These are phyloP conservation scores for Chaetodon trifasciatus DNA, from an alignment of 2,797 vertebrate species.

Conservation along the genomic window DNA sequence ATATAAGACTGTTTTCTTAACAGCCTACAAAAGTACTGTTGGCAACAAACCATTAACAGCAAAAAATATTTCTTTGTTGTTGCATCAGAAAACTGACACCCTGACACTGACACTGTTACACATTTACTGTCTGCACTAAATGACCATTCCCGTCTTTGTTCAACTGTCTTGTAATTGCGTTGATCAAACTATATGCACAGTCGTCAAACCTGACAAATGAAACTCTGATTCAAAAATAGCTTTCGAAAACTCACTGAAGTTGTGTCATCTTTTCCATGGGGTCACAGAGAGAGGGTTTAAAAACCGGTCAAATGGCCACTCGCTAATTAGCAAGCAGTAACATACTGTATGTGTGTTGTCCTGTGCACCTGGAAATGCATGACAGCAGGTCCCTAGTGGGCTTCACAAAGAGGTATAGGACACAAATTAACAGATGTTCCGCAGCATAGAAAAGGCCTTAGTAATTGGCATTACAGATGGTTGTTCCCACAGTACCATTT, in stretches of 20 bases:
- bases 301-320: constrained; percentile 54
- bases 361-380: constrained; percentile 65
- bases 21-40: background rate
- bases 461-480: constrained; percentile 76
- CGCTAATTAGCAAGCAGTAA: constrained; percentile 67
- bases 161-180: background rate
- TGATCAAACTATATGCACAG: background rate
- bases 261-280: background rate
- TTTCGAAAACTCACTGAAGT: constrained; percentile 22
- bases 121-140: background rate
- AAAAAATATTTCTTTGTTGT: constrained; percentile 12
- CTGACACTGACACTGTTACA: background rate
- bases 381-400: constrained; percentile 74
- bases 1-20: background rate
- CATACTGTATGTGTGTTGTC: constrained; percentile 54
- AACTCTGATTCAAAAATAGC: background rate
- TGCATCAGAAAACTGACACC: background rate
- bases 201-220: constrained; percentile 1
- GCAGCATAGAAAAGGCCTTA: constrained; percentile 49
- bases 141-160: background rate
- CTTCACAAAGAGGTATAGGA: constrained; percentile 66
- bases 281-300: constrained; percentile 44
- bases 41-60: background rate
- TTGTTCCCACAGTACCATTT: constrained; percentile 39
- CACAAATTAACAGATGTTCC: constrained; percentile 79